A percentile compares a stretch with the other conserved stretches of the same genome.
phyloP scores from a whole-genome alignment of 1,140 invertebrate species.

The Nylanderia fulva region DNA sequence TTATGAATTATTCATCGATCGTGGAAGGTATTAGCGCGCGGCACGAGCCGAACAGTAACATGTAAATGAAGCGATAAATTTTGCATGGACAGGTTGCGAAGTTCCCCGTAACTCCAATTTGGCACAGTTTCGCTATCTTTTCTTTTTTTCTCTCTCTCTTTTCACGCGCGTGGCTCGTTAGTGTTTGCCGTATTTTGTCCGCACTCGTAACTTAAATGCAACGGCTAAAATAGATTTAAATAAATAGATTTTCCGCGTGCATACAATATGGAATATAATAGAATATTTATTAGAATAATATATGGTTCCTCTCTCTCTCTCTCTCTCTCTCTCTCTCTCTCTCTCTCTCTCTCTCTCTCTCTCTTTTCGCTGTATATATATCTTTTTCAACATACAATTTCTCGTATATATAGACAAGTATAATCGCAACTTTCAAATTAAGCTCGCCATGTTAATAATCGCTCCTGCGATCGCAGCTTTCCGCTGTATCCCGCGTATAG shows the following conservation, averaged over 20 bases:
- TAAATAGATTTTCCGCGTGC: slow-evolving; percentile 25
- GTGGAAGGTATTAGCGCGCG: slow-evolving; percentile 74
- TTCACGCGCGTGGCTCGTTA: slow-evolving; percentile 33
- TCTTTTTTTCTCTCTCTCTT: not conserved
- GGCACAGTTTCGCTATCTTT: slow-evolving; percentile 68
- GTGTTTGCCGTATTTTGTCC: slow-evolving; percentile 32
- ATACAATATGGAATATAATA: not conserved
- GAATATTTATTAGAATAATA: not conserved
- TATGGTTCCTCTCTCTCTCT: not conserved
- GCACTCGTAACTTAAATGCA: slow-evolving; percentile 38
- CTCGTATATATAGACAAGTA: not conserved
- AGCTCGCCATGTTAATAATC: slow-evolving; percentile 16
- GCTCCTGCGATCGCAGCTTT: not conserved
- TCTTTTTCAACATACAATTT: not conserved
- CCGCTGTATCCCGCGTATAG: slow-evolving; percentile 58
- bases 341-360: no score
- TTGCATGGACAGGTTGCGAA: slow-evolving; percentile 72
- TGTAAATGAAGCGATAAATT: slow-evolving; percentile 78
- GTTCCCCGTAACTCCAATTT: slow-evolving; percentile 73
- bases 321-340: no score
- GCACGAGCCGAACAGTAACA: slow-evolving; percentile 75
- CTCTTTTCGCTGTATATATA: not conserved
- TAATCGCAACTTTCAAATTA: slow-evolving; percentile 19
- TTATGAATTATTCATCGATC: slow-evolving; percentile 77
- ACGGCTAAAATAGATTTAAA: slow-evolving; percentile 37